phyloP scores from a whole-genome alignment of 1,140 invertebrate genomes.

The Drosophila nannoptera region DNA sequence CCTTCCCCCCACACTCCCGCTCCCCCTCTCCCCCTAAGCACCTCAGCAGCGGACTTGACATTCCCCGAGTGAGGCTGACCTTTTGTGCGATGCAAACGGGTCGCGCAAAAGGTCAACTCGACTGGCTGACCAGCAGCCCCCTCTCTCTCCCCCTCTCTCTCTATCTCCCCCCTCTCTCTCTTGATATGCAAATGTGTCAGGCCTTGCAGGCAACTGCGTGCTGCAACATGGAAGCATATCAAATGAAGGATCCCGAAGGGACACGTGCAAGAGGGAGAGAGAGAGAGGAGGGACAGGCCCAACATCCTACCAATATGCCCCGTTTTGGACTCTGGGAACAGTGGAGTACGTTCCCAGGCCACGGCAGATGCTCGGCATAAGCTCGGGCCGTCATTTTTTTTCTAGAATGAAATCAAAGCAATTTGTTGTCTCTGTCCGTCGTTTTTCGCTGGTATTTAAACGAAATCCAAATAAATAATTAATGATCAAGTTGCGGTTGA shows the following conservation, averaged over 20 bases:
- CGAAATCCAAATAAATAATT: conserved; percentile 43
- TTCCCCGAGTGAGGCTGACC: conserved; percentile 7
- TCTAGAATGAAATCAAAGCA: conserved; percentile 37
- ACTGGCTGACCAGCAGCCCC: conserved; percentile 19
- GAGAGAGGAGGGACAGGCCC: too few relatives aligned
- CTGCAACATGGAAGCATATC: too few relatives aligned
- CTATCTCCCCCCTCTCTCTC: conserved; percentile 13
- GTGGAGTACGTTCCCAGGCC: conserved; percentile 21
- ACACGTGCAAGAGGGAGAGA: too few relatives aligned
- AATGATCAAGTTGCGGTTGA: conserved; percentile 33
- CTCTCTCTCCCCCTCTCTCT: conserved; percentile 3
- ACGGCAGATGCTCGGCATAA: neutral
- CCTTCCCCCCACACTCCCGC: too few relatives aligned
- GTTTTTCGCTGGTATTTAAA: conserved; percentile 24
- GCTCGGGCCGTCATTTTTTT: neutral
- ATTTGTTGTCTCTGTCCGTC: conserved; percentile 15
- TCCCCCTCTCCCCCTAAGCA: neutral
- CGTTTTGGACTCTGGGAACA: too few relatives aligned
- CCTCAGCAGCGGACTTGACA: conserved; percentile 6
- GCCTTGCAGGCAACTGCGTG: neutral
- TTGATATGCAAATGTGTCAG: conserved; percentile 41
- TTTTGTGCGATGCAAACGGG: conserved; percentile 8
- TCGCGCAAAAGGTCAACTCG: conserved; percentile 26
- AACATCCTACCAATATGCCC: too few relatives aligned
- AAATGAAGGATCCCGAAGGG: too few relatives aligned